Evolutionary conservation across 2,888 invertebrate genomes (phyloP).

Genomic region (Himalopsyche japonica): DNA sequence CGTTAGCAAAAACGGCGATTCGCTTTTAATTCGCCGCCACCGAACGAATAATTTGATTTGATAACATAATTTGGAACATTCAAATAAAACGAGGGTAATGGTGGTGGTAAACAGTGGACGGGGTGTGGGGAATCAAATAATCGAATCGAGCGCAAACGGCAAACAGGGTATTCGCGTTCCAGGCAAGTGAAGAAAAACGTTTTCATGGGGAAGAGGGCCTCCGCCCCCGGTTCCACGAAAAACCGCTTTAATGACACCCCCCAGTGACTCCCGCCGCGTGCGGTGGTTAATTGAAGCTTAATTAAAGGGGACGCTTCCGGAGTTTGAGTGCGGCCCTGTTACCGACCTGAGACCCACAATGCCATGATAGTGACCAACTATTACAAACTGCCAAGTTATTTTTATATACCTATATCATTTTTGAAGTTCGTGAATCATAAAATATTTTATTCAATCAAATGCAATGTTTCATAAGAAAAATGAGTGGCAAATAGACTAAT

Average conservation of each 20-base stretch:
- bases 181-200: neutral
- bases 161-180: neutral
- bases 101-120: neutral
- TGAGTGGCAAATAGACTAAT: too few species aligned
- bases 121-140: neutral
- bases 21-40: neutral
- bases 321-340: neutral
- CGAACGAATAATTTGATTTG: neutral
- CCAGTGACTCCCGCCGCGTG: neutral
- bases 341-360: neutral
- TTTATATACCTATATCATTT: neutral
- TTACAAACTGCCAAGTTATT: neutral
- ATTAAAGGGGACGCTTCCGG: constrained; percentile 19
- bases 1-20: neutral
- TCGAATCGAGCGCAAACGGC: neutral
- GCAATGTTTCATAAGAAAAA: too few species aligned
- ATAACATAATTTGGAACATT: constrained; percentile 1
- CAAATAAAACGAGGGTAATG: neutral
- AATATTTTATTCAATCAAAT: too few species aligned
- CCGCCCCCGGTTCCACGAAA: neutral
- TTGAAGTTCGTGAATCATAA: too few species aligned
- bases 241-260: constrained; percentile 17
- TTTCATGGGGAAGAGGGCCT: neutral
- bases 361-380: neutral
- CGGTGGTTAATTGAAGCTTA: constrained; percentile 26